Percentiles rank a stretch among this genome's conserved stretches.
Conservation (phyloP, 2,113 vertebrate genomes). For the Syngnathus floridae region DNA sequence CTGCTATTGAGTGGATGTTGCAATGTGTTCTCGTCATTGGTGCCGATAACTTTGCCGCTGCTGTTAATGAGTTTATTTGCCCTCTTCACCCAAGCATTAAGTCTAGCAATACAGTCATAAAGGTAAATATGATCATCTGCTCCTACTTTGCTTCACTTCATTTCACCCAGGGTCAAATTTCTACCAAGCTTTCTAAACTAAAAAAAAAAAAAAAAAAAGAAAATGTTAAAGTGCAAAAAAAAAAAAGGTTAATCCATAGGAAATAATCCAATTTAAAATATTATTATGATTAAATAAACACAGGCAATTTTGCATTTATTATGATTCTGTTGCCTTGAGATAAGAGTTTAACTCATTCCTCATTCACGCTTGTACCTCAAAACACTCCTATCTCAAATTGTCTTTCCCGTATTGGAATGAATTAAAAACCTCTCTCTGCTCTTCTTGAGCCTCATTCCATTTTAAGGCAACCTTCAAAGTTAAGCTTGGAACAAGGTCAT, state of each 20-base stretch:
- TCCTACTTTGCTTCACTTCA: background rate
- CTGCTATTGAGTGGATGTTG: background rate
- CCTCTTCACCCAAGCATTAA: background rate
- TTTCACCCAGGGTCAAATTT: background rate
- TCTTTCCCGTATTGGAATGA: no score
- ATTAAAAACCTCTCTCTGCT: background rate
- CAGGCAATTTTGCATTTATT: no score
- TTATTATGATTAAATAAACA: no score
- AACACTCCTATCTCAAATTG: no score
- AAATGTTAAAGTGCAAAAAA: background rate
- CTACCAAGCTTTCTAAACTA: background rate
- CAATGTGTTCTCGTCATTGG: background rate
- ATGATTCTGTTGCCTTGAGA: no score
- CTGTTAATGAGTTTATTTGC: background rate
- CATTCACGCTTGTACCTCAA: no score
- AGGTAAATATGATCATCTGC: background rate
- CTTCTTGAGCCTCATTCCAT: background rate
- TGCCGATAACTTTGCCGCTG: background rate
- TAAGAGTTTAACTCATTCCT: no score
- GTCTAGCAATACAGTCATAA: background rate
- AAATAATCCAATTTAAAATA: no score
- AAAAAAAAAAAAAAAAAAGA: background rate
- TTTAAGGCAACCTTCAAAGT: constrained; percentile 1
- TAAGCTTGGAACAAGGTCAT: background rate
- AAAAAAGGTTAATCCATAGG: no score